phyloP scores from a whole-genome alignment of 1,140 invertebrate genomes.

The Cataglyphis hispanica region DNA sequence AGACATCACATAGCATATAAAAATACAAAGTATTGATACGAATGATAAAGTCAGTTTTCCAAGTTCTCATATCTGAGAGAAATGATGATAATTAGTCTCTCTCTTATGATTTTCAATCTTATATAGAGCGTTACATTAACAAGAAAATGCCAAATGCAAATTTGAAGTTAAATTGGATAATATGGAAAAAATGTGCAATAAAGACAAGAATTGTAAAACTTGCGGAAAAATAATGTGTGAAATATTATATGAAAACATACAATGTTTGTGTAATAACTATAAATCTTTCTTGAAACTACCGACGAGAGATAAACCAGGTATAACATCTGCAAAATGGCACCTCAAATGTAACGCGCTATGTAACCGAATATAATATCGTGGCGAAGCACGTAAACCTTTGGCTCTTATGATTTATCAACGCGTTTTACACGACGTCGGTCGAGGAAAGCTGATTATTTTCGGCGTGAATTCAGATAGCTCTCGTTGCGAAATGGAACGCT shows the following conservation, averaged over 20 bases:
- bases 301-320: background rate
- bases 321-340: constrained; percentile 21
- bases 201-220: background rate
- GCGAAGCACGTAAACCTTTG: background rate
- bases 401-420: constrained; percentile 38
- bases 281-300: background rate
- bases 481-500: constrained; percentile 34
- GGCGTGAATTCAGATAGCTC: constrained; percentile 28
- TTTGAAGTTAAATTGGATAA: background rate
- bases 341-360: constrained; percentile 19
- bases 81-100: background rate
- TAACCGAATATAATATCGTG: constrained; percentile 29
- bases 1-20: background rate
- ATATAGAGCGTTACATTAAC: background rate
- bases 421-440: constrained; percentile 34
- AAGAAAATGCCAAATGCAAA: background rate
- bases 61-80: background rate
- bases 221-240: background rate
- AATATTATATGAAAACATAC: background rate
- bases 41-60: background rate
- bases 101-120: constrained; percentile 24
- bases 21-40: background rate
- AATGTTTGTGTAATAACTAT: background rate
- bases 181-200: background rate
- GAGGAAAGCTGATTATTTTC: constrained; percentile 45